A percentile compares a stretch with the other conserved stretches of the same genome.
phyloP scores from a whole-genome alignment of 2,888 invertebrate species.

The Sthenelais limicola region DNA sequence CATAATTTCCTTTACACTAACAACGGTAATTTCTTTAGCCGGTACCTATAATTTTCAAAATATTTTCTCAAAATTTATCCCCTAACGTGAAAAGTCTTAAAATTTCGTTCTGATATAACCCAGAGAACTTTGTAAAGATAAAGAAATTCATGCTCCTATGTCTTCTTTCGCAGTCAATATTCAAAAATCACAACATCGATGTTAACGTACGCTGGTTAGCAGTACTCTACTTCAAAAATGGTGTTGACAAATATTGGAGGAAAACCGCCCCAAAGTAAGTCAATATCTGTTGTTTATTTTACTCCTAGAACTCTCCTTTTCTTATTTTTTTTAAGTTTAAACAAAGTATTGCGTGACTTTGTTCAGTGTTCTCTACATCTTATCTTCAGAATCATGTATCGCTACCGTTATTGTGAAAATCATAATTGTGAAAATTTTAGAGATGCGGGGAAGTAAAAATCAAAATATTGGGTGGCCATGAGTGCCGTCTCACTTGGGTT shows the following conservation, averaged over 20 bases:
- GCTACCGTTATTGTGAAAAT: no score
- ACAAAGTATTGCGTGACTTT: no score
- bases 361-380: no score
- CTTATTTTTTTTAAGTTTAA: neutral
- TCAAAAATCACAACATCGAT: conserved; percentile 83
- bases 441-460: no score
- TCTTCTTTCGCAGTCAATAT: conserved; percentile 81
- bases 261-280: conserved; percentile 83
- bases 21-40: neutral
- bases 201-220: conserved; percentile 92
- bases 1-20: no score
- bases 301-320: neutral
- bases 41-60: neutral
- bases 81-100: neutral
- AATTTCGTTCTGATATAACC: no score
- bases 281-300: neutral
- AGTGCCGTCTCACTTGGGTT: no score
- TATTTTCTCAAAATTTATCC: neutral
- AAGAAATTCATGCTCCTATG: conserved; percentile 43
- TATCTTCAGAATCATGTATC: no score
- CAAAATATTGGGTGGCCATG: no score
- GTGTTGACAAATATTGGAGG: conserved; percentile 93
- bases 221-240: conserved; percentile 93
- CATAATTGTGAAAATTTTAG: no score
- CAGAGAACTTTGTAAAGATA: conserved; percentile 23